Base-by-base conservation (phyloP, 2,113 vertebrate genomes). In the Corythoichthys intestinalis region DNA sequence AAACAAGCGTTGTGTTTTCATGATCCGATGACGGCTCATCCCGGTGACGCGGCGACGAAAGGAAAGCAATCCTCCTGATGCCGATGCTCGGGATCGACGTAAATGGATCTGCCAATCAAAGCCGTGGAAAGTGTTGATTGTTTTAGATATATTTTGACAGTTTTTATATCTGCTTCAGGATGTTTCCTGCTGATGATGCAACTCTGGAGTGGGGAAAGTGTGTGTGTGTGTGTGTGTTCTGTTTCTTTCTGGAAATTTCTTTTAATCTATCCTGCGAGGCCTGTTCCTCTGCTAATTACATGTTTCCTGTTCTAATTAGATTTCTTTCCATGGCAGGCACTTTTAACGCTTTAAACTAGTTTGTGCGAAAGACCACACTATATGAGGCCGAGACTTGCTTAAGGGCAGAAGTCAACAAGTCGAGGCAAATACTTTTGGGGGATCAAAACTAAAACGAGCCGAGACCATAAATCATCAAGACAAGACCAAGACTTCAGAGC, bases 21-120 rank as follows among this genome's bases (percentile, higher is more conserved):
- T 58, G 56, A 58, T 58, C 34, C 34, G 5, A 58, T 37, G 56
- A 58, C 56, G 34, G 56, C 56, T 35, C 56, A 37, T 37, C 34
- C 34, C 56, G 34, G 14, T 37, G 56, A 58, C 56, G 14, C 34
- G 56, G 56, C 56, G 56, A 58, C 56, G 2, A 58, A 58, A 38
- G 11, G 56, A 34, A 58, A 37, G 56, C 56, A 58, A 58, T 58
- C 34, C 56, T 58, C 56, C 4, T 13, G 56, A 37, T 14, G 4
- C 12, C 37, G 13, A 37, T 58, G 13, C 56, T 34, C 4, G 34
- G 56, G 35, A 58, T 37, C 56, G 14, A 37, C 56, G 14, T 37
- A 58, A 58, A 58, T 58, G 34, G 56, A 58, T 58, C 56, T 58
- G 56, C 35, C 56, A 58, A 37, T 58, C 56, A 58, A 58, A 58